Percentiles rank a stretch among this genome's conserved stretches.
Evolutionary conservation across 2,113 vertebrate species (phyloP).

Genomic region (Ctenodactylus gundi): DNA sequence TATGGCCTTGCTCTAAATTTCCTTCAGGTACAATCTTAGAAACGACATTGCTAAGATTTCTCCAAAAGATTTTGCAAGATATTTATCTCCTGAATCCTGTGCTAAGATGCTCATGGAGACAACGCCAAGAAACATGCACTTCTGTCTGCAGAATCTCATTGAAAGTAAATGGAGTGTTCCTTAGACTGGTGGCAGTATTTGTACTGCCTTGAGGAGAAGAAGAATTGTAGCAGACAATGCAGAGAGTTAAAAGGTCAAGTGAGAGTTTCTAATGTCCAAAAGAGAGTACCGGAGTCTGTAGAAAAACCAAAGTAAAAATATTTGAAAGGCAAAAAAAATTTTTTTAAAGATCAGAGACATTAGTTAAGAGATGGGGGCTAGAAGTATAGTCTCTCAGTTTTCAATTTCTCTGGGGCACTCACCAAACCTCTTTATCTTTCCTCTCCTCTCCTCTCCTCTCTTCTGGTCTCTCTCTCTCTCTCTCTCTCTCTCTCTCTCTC

Average conservation of each 20-base stretch:
- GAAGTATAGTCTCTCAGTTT: neutral
- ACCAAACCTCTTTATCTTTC: neutral
- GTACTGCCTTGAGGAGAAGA: neutral
- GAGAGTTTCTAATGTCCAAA: neutral
- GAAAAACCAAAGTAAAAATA: neutral
- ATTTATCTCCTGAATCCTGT: conserved; percentile 18
- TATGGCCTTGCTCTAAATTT: neutral
- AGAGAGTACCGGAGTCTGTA: neutral
- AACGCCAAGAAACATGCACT: neutral
- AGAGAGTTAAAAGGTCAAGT: neutral
- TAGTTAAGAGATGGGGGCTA: neutral
- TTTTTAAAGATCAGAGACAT: neutral
- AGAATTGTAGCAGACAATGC: neutral
- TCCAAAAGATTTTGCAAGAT: conserved; percentile 39
- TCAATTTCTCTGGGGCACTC: neutral
- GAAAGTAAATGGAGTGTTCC: neutral
- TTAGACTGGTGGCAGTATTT: neutral
- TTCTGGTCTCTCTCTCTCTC: too few species aligned
- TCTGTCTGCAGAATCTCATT: neutral
- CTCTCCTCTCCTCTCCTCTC: too few species aligned
- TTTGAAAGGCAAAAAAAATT: neutral
- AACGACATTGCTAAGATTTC: conserved; percentile 24
- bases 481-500: too few species aligned
- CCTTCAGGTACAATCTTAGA: conserved; percentile 1
- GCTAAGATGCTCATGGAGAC: neutral